These are phyloP conservation scores for Stomatorhinus walkeri DNA, from an alignment of 2,797 vertebrate species.

Conservation along the genomic window DNA sequence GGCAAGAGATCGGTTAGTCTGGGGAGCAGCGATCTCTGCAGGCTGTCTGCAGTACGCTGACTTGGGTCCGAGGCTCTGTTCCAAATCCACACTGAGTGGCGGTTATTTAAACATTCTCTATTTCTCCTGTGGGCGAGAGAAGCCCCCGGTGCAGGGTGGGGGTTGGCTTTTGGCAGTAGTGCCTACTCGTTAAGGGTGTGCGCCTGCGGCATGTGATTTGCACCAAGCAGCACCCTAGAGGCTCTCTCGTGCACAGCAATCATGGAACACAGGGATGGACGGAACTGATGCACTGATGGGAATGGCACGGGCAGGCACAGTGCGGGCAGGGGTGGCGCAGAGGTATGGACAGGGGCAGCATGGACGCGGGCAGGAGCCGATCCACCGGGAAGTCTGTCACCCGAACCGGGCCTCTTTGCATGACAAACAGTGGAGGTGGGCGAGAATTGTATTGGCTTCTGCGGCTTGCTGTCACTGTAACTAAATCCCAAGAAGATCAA, in stretches of 20 bases:
- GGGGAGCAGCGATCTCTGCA: neutral
- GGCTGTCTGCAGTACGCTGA: neutral
- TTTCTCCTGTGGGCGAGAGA: neutral
- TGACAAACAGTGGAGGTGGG: neutral
- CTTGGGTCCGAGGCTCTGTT: neutral
- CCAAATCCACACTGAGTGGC: neutral
- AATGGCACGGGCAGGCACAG: neutral
- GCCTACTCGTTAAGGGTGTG: neutral
- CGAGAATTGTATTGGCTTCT: neutral
- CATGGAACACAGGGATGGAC: neutral
- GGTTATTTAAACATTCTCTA: neutral
- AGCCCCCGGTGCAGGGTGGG: neutral
- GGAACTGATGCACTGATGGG: neutral
- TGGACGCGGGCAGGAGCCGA: neutral
- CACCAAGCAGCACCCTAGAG: neutral
- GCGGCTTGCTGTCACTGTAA: neutral
- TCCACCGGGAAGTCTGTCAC: neutral
- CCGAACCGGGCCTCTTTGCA: neutral
- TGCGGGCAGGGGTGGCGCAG: neutral
- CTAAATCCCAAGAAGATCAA: neutral
- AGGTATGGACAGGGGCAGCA: neutral
- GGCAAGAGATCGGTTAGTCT: neutral
- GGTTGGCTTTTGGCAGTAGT: neutral
- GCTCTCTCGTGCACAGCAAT: neutral
- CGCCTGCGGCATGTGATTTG: neutral